A percentile compares a stretch with the other conserved stretches of the same genome.
phyloP scores from a whole-genome alignment of 1,140 invertebrate genomes.

The Paraescarpia echinospica region DNA sequence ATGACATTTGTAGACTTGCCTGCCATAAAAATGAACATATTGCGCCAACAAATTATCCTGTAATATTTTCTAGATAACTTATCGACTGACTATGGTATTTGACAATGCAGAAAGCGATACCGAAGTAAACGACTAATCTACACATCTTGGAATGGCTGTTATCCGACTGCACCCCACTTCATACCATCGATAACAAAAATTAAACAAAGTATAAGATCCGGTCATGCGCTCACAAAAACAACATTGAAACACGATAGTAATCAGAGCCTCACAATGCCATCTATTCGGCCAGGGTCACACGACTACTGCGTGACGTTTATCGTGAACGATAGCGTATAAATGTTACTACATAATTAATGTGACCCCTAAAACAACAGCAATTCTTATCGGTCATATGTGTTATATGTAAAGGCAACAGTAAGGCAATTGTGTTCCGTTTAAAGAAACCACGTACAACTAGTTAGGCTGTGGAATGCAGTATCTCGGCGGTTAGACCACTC shows the following conservation, averaged over 20 bases:
- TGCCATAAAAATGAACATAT: not conserved
- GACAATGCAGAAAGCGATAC: not conserved
- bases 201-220: not conserved
- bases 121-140: not conserved
- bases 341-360: not conserved
- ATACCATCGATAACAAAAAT: not conserved
- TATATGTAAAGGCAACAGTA: not conserved
- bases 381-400: not conserved
- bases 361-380: not conserved
- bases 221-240: not conserved
- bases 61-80: not conserved
- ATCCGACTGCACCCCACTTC: not conserved
- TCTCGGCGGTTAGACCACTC: too few relatives aligned
- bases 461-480: too few relatives aligned
- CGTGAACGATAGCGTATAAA: not conserved
- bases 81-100: not conserved
- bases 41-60: not conserved
- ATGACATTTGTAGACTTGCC: not conserved
- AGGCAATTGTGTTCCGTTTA: not conserved
- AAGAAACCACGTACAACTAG: too few relatives aligned
- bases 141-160: not conserved
- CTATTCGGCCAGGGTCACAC: not conserved
- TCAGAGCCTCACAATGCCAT: not conserved
- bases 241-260: not conserved
- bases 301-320: not conserved